Base-by-base conservation (phyloP, 2,888 invertebrate genomes). In the Scrobipalpa atriplicella region DNA sequence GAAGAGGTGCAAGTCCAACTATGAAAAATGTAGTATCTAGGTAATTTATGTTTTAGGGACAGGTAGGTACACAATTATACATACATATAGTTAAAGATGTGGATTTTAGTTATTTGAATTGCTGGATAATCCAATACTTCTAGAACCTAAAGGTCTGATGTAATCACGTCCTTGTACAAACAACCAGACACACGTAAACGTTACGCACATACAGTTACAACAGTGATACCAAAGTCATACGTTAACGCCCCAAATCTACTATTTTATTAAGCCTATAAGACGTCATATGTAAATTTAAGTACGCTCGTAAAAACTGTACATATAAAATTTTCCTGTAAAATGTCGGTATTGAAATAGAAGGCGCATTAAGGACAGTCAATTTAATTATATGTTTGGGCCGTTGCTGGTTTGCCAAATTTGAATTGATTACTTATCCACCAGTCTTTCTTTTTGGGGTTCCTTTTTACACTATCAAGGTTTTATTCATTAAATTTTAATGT, bases 401-500 rank as follows among this genome's bases (percentile, higher is more conserved):
- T n/a, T 58, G 9, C 13, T 36, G 36, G 62, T 29, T 62, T 21
- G 60, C 60, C 16, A 60, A 66, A 51, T 61, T 36, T 43, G 60
- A 65, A 61, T 66, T 61, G 61, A 65, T 58, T 56, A 62, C 29
- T 36, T 47, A 43, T 13, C 6, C 2, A 21, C 10, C 9, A 56
- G 16, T 47, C 21, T 66, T 61, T 66, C 58, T 36, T 60, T 66
- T 61, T 65, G 43, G 65, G 58, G 65, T 58, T 58, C 65, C 2
- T 11, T 51, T 2, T 13, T 0, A 16, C 29, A 19, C 10, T 21
- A 8, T 18, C 16, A 51, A 51, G 51, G 19, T 52, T 52, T 52
- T 10, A 9, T 19, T 1, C 5, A 52, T 18, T 13, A 47, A 1
- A 2, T 5, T 47, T 16, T 47, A 5, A 11, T 47, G 6, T n/a